phyloP scores from a whole-genome alignment of 1,140 invertebrate species.

The Ctenoplectra terminalis region DNA sequence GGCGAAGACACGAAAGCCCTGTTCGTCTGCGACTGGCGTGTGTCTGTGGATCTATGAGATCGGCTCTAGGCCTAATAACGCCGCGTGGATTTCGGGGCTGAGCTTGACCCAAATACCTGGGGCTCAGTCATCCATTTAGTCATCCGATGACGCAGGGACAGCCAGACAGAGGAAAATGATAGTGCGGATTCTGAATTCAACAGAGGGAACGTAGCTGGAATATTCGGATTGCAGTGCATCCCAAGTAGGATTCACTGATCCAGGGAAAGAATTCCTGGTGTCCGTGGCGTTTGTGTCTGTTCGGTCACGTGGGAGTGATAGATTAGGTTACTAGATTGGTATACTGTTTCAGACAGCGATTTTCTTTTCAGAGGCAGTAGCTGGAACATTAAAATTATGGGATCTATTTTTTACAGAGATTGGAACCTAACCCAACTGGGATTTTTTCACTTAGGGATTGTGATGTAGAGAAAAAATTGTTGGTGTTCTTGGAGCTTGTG shows the following conservation, averaged over 20 bases:
- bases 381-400: too few species aligned
- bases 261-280: too few species aligned
- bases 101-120: neutral
- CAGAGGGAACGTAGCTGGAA: neutral
- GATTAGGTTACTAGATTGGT: neutral
- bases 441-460: too few species aligned
- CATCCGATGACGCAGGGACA: neutral
- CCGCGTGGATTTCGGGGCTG: neutral
- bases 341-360: too few species aligned
- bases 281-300: neutral
- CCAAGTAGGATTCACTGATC: neutral
- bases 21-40: neutral
- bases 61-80: neutral
- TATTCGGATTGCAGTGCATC: neutral
- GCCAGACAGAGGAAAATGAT: neutral
- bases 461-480: too few species aligned
- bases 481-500: too few species aligned
- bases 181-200: neutral
- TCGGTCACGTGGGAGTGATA: too few species aligned
- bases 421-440: too few species aligned
- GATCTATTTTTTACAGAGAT: too few species aligned
- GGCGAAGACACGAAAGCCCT: slow-evolving; percentile 10
- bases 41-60: neutral
- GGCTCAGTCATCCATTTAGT: neutral
- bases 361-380: too few species aligned